These are phyloP conservation scores for Drosophila austrosaltans DNA, from an alignment of 2,888 invertebrate species.

Conservation along the genomic window DNA sequence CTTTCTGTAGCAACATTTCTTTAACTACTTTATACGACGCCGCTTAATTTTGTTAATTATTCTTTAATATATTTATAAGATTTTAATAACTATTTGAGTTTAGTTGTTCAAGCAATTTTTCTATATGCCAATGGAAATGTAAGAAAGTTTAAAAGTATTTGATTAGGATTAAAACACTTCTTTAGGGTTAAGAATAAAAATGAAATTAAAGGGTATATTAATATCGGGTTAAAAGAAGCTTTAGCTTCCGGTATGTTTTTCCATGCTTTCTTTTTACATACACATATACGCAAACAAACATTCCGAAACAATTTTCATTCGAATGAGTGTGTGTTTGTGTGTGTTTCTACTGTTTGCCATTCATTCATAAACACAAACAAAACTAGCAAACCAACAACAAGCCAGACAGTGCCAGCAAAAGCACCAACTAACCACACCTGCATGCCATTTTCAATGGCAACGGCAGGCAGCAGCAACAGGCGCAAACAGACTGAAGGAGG, in stretches of 20 bases:
- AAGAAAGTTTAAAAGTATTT: too few relatives aligned
- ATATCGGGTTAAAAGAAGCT: not conserved
- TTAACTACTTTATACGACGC: too few relatives aligned
- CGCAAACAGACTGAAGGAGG: slow-evolving; percentile 35
- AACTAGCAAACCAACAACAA: slow-evolving; percentile 16
- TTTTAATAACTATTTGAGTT: too few relatives aligned
- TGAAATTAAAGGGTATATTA: not conserved
- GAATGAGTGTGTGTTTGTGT: slow-evolving; percentile 23
- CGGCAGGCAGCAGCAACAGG: slow-evolving; percentile 39
- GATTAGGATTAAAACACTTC: too few relatives aligned
- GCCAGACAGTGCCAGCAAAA: slow-evolving; percentile 26
- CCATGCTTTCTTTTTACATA: slow-evolving; percentile 52
- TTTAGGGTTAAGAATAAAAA: not conserved
- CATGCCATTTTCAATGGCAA: slow-evolving; percentile 68
- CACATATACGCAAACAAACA: slow-evolving; percentile 11
- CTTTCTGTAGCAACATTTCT: too few relatives aligned
- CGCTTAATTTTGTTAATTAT: too few relatives aligned
- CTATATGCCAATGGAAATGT: too few relatives aligned
- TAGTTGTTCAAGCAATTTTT: too few relatives aligned
- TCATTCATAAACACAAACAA: slow-evolving; percentile 43
- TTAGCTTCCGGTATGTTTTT: not conserved
- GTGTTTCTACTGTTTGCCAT: slow-evolving; percentile 31
- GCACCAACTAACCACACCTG: slow-evolving; percentile 58
- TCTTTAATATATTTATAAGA: too few relatives aligned
- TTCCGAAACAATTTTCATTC: slow-evolving; percentile 19